Conservation (phyloP, 2,113 vertebrate species). For the Festucalex cinctus region DNA sequence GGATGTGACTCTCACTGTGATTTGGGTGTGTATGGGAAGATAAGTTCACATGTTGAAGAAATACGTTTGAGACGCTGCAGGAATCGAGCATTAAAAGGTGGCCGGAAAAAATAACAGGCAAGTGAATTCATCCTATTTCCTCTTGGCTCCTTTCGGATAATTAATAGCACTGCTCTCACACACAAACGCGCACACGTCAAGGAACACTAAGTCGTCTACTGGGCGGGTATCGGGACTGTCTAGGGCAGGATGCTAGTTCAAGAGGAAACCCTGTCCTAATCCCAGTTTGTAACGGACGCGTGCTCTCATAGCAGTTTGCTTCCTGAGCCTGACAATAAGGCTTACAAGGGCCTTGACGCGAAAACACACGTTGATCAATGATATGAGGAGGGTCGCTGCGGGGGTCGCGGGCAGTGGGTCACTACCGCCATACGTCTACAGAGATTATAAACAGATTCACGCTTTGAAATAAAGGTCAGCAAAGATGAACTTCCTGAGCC, state of each 20-base stretch:
- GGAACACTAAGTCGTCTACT: no score
- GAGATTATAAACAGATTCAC: background rate
- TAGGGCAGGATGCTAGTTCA: no score
- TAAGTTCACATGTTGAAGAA: slow-evolving; percentile 4
- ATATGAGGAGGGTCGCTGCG: background rate
- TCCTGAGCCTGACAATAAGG: slow-evolving; percentile 23
- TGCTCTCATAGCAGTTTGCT: slow-evolving; percentile 13
- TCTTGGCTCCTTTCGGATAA: slow-evolving; percentile 32
- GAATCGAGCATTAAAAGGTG: background rate
- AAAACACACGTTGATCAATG: slow-evolving; percentile 3
- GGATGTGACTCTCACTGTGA: slow-evolving; percentile 56
- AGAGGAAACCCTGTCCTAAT: no score
- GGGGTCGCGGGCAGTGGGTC: background rate
- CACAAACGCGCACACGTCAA: slow-evolving; percentile 12
- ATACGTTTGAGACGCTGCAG: background rate
- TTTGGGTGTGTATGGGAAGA: slow-evolving; percentile 3
- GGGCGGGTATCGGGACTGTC: no score
- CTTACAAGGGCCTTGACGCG: slow-evolving; percentile 1
- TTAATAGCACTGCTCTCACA: slow-evolving; percentile 34
- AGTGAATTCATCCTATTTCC: slow-evolving; percentile 32
- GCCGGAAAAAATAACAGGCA: background rate
- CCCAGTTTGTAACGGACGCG: slow-evolving; percentile 12
- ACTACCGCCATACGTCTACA: background rate
- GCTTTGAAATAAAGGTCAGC: slow-evolving; percentile 18
- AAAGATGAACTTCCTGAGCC: slow-evolving; percentile 25